These are phyloP conservation scores for Aplocera efformata DNA, from an alignment of 2,888 invertebrate species.

Conservation along the genomic window DNA sequence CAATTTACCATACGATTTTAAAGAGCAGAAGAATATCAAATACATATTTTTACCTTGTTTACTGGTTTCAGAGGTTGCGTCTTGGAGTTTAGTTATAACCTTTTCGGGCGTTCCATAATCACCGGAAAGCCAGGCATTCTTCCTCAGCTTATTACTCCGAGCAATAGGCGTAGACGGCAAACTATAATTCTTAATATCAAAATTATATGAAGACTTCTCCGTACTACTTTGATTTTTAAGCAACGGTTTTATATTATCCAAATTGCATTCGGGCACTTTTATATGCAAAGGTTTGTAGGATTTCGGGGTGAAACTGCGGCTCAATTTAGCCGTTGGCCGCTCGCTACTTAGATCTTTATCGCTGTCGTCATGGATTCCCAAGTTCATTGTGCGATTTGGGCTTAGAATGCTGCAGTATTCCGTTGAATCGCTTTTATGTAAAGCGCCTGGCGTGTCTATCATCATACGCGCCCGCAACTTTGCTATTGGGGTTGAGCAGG, in stretches of 20 bases:
- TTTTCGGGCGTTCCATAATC: slow-evolving; percentile 44
- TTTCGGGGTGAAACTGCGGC: slow-evolving; percentile 69
- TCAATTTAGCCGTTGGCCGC: slow-evolving; percentile 53
- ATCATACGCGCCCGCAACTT: slow-evolving; percentile 57
- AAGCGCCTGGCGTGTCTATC: slow-evolving; percentile 53
- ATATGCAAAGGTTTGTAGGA: slow-evolving; percentile 73
- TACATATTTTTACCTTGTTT: too few relatives aligned
- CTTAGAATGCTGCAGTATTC: slow-evolving; percentile 74
- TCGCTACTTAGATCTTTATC: slow-evolving; percentile 47
- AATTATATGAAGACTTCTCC: slow-evolving; percentile 63
- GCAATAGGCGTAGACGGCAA: slow-evolving; percentile 78
- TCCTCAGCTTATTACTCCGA: slow-evolving; percentile 75
- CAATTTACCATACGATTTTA: too few relatives aligned
- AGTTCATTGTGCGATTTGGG: slow-evolving; percentile 54
- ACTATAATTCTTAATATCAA: slow-evolving; percentile 71
- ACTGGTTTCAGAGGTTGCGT: slow-evolving; percentile 22
- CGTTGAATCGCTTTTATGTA: slow-evolving; percentile 72
- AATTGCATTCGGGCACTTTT: slow-evolving; percentile 66
- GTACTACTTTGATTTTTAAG: slow-evolving; percentile 48
- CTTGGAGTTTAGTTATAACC: slow-evolving; percentile 26
- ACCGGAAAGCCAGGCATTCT: slow-evolving; percentile 78
- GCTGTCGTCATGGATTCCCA: slow-evolving; percentile 43
- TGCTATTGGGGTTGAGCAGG: slow-evolving; percentile 66
- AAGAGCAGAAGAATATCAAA: too few relatives aligned
- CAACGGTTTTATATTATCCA: slow-evolving; percentile 60